Evolutionary conservation across 1,140 invertebrate genomes (phyloP), one percentile per base, ranked within the genome.

Genomic region (Papilio machaon): DNA sequence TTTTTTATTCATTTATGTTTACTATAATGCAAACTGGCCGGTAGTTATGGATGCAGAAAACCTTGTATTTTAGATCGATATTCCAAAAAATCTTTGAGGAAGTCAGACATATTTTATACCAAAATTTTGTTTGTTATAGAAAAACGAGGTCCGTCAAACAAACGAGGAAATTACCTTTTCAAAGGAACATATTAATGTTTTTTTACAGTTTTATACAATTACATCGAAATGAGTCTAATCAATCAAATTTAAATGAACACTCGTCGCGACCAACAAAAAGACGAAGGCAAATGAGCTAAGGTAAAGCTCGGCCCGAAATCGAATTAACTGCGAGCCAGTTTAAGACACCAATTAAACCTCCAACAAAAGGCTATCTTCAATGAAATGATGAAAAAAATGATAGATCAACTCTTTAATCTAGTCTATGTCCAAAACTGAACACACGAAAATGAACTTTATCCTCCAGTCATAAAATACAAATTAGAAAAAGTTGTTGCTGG

Each of bases 381-480:
- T 91, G 92, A 92, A 85, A 89, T 82, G 88, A 38, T 87, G 92
- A 86, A 94, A 91, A 92, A 87, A 89, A 92, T 94, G 92, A 94
- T 94, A 94, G 91, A 94, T 93, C 91, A 91, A 94, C 91, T 91
- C 90, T 93, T 93, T 93, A 94, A 93, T 91, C 85, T 91, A 91
- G 93, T 91, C 90, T 91, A 88, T 90, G 86, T 91, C 89, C 87
- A 52, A 11, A 9, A 23, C 2, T 15, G 8, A n/a, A 2, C 67
- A 85, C 9, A 7, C 67, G 11, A 90, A 87, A 85, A 76, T 80
- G 11, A 81, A 87, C 88, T 76, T 54, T 90, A 90, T 38, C 0
- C 2, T 5, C 0, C 38, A 2, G 9, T 0, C 0, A 47, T 85
- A 88, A 75, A 82, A 78, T 85, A 82, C 9, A 87, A 73, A 85